A percentile compares a stretch with the other conserved stretches of the same genome.
phyloP scores from a whole-genome alignment of 2,797 vertebrate species.

The Falco biarmicus region DNA sequence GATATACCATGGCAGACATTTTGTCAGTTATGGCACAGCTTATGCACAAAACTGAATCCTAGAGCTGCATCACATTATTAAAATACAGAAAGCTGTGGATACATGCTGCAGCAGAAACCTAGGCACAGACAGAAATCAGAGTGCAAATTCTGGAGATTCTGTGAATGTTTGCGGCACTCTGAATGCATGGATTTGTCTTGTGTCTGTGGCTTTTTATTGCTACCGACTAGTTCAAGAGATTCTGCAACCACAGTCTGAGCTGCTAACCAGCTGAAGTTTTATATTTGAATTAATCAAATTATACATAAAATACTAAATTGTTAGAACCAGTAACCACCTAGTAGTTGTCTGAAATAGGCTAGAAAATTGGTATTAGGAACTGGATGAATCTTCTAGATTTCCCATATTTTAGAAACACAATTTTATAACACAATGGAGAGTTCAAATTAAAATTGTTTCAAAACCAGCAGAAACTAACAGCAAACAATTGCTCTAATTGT shows the following conservation, averaged over 20 bases:
- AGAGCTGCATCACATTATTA: neutral
- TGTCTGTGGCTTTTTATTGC: neutral
- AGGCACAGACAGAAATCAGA: neutral
- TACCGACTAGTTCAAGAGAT: neutral
- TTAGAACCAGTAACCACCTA: neutral
- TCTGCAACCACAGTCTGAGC: neutral
- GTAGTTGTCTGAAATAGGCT: neutral
- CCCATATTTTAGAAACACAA: neutral
- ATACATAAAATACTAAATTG: neutral
- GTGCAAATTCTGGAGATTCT: neutral
- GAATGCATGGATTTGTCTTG: neutral
- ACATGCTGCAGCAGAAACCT: neutral
- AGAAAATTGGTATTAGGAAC: neutral
- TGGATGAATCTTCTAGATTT: neutral
- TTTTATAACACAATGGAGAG: neutral
- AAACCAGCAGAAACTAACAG: neutral
- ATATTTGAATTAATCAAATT: neutral
- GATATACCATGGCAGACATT: accelerated
- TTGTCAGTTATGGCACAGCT: neutral
- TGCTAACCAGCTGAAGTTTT: neutral
- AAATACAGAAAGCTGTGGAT: neutral
- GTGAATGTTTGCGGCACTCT: neutral
- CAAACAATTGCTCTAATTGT: constrained; percentile 3
- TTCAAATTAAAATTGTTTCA: neutral
- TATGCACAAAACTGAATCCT: neutral